phyloP scores from a whole-genome alignment of 2,113 vertebrate genomes.

The Corythaeola cristata region DNA sequence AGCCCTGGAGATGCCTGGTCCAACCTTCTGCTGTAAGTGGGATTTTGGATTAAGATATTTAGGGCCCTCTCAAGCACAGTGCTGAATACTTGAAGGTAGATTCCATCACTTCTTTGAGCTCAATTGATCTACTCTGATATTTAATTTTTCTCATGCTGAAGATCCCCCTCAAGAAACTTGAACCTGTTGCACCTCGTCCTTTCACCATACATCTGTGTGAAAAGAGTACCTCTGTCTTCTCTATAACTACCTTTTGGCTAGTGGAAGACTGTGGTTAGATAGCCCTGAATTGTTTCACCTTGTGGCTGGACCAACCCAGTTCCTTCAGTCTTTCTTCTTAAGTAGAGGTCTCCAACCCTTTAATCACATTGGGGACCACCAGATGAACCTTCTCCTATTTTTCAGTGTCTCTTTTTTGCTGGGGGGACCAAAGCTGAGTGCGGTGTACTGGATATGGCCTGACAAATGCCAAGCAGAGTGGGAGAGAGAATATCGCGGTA shows the following conservation, averaged over 20 bases:
- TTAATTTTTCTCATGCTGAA: background rate
- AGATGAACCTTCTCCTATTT: background rate
- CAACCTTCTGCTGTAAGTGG: background rate
- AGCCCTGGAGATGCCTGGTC: background rate
- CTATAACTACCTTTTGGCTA: background rate
- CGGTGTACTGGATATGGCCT: background rate
- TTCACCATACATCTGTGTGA: background rate
- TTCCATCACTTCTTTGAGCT: background rate
- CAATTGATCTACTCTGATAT: background rate
- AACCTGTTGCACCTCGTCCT: background rate
- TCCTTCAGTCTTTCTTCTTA: background rate
- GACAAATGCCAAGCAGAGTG: background rate
- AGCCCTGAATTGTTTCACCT: background rate
- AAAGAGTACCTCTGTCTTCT: background rate
- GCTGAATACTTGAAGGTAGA: background rate
- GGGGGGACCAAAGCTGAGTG: background rate
- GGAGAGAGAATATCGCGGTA: background rate
- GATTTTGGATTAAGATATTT: background rate
- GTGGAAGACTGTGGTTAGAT: background rate
- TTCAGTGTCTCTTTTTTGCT: background rate
- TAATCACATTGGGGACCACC: background rate
- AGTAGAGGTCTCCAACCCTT: background rate
- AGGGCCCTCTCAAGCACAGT: background rate
- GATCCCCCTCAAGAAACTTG: background rate
- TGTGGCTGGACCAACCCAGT: background rate